These are phyloP conservation scores for Andrena flavipes DNA, from an alignment of 2,888 invertebrate species.

Conservation along the genomic window DNA sequence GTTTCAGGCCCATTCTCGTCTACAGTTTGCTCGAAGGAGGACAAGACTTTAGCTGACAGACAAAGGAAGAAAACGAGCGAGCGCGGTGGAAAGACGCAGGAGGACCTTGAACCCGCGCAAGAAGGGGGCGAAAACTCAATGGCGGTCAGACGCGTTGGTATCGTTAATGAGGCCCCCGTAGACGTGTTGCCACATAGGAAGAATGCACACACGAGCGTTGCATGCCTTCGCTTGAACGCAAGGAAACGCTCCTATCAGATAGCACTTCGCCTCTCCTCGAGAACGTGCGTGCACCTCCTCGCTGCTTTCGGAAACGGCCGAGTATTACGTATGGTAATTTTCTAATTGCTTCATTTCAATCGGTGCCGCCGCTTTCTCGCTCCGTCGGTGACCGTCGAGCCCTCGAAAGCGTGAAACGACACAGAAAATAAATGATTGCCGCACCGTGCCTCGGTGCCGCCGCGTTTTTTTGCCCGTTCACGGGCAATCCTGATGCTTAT, in stretches of 20 bases:
- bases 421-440: constrained; percentile 40
- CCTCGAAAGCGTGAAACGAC: constrained; percentile 38
- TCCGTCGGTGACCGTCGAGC: constrained; percentile 28
- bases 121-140: constrained; percentile 66
- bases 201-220: constrained; percentile 68
- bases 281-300: constrained; percentile 74
- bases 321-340: constrained; percentile 79
- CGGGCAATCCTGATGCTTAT: constrained; percentile 11
- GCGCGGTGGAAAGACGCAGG: constrained; percentile 3
- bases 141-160: constrained; percentile 58
- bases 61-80: constrained; percentile 15
- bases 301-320: constrained; percentile 78
- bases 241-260: constrained; percentile 79
- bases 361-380: constrained; percentile 56
- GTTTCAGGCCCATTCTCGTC: too few species aligned
- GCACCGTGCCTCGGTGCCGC: neutral
- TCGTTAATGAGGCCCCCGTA: constrained; percentile 62
- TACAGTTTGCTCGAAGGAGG: neutral
- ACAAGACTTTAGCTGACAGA: neutral
- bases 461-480: constrained; percentile 2
- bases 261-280: constrained; percentile 67
- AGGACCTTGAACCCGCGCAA: constrained; percentile 64
- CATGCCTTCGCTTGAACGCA: constrained; percentile 76
- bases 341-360: constrained; percentile 82
- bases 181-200: constrained; percentile 71